Evolutionary conservation across 2,888 invertebrate genomes (phyloP), one percentile per base, ranked within the genome.

Genomic region (Heliconius ismenius): DNA sequence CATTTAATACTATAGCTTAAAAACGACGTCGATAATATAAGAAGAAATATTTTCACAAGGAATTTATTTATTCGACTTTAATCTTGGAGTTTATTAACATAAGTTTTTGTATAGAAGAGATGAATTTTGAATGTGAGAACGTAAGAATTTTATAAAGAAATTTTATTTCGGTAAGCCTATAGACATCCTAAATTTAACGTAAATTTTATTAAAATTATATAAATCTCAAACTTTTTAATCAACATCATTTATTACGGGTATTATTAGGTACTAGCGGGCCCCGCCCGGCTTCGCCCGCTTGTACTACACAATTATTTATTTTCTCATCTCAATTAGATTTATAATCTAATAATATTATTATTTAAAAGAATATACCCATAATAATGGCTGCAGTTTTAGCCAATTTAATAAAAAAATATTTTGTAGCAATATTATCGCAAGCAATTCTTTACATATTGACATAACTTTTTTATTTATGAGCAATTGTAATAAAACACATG

Each of bases 101-200:
- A 24, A 62, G 24, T 4, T 62, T 62, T 24, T 62, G n/a, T 15
- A 24, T 15, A 26, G 26, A 62, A 11, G 26, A 24, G 60, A 62
- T 24, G 60, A 62, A 62, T 62, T 62, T 62, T 62, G 60, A 24
- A 62, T 62, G 60, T 62, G 60, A 26, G 60, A 62, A n/a, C 60
- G 60, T 62, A 62, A 62, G 28, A 24, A 65, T 54, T 73, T 28
- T 62, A n/a, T n/a, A 58, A 58, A n/a, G n/a, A 58, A 58, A 10
- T 4, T 58, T 58, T n/a, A n/a, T 58, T 58, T 26, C 26, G 26
- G 60, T 62, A 62, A 62, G 60, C 11, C 13, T 13, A 13, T 24
- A 15, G 13, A 24, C 60, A 62, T 62, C 13, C n/a, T 62, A 62
- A 62, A 26, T 24, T 62, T 62, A 62, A 26, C 13, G 2, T 2